A percentile compares a stretch with the other conserved stretches of the same genome.
These are phyloP conservation scores for Hartigia nigra DNA, from an alignment of 2,888 invertebrate genomes.

Conservation along the genomic window DNA sequence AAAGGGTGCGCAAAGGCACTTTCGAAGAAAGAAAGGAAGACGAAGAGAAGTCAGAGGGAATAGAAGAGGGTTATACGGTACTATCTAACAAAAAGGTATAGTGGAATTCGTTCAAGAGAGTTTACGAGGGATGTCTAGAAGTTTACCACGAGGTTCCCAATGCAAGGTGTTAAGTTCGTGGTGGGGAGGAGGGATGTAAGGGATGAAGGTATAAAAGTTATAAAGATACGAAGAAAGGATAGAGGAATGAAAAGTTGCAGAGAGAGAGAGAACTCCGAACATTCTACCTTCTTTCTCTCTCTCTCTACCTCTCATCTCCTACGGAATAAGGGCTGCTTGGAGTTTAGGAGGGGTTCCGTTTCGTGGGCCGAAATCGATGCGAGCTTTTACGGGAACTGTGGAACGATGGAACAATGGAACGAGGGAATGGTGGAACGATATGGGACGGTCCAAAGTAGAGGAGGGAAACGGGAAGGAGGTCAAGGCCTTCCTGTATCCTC, in stretches of 20 bases:
- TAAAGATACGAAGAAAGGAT: background rate
- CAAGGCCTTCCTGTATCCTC: constrained; percentile 33
- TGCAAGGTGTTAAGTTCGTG: background rate
- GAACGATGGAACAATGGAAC: background rate
- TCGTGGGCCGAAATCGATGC: constrained; percentile 42
- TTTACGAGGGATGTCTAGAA: too few relatives aligned
- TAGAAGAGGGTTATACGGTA: background rate
- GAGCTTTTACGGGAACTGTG: constrained; percentile 22
- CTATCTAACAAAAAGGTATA: background rate
- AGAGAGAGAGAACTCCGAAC: background rate
- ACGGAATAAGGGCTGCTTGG: too few relatives aligned
- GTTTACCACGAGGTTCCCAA: background rate
- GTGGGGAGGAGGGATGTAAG: background rate
- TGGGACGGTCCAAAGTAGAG: constrained; percentile 17
- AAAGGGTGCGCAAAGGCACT: background rate
- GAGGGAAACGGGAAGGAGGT: constrained; percentile 30
- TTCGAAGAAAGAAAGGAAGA: too few relatives aligned
- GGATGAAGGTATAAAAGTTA: background rate
- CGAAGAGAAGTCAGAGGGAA: background rate
- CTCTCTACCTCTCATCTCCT: background rate
- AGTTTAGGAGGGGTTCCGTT: constrained; percentile 3
- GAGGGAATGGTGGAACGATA: background rate
- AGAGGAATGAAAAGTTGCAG: background rate
- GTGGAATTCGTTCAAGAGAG: too few relatives aligned
- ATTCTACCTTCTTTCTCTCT: too few relatives aligned